Conservation (phyloP, 2,888 invertebrate species). For the Eulithis prunata region DNA sequence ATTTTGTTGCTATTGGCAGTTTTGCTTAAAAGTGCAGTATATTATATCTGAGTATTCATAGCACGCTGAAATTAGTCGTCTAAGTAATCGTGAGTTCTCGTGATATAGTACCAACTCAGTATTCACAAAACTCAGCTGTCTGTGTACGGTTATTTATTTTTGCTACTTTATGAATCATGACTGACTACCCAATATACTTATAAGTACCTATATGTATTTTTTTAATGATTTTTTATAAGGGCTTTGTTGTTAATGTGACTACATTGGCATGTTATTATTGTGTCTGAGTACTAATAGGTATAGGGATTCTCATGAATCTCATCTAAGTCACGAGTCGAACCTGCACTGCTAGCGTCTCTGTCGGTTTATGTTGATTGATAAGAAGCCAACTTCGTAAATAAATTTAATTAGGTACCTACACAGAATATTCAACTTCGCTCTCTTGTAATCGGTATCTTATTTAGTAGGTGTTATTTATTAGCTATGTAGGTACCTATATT, state of each 20-base stretch:
- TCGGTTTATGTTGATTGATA: too few species aligned
- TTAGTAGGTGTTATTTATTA: background rate
- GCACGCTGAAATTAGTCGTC: conserved; percentile 6
- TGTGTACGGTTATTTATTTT: conserved; percentile 14
- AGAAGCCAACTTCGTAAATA: too few species aligned
- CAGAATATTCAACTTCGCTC: conserved; percentile 2
- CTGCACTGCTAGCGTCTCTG: too few species aligned
- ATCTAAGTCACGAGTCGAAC: too few species aligned
- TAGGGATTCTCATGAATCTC: too few species aligned
- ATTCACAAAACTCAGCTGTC: conserved; percentile 27
- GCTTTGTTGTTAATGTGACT: too few species aligned
- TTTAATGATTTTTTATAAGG: too few species aligned
- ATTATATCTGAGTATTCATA: background rate
- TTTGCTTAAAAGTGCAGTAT: background rate
- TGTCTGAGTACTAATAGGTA: too few species aligned
- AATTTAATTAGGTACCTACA: too few species aligned
- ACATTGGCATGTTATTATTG: too few species aligned
- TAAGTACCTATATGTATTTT: too few species aligned
- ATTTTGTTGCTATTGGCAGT: background rate
- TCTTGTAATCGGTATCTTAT: conserved; percentile 8
- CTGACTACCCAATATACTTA: background rate
- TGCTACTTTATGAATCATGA: background rate
- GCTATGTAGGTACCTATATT: background rate
- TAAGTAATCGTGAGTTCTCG: conserved; percentile 9
- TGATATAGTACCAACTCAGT: conserved; percentile 39